Evolutionary conservation across 2,113 vertebrate genomes (phyloP).

Genomic region (Lophura nycthemera): DNA sequence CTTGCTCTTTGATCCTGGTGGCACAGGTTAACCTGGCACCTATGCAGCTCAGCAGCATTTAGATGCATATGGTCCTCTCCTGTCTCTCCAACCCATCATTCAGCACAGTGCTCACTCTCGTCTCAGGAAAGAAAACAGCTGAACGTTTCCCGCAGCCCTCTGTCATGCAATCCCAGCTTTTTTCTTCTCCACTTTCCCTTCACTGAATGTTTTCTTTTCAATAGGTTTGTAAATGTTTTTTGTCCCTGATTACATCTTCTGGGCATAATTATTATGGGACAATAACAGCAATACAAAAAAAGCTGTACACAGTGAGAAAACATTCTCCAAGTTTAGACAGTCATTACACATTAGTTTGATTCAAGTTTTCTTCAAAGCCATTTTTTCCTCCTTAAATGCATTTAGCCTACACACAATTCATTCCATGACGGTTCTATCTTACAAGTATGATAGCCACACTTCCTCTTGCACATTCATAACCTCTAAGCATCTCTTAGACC

Average conservation of each 20-base stretch:
- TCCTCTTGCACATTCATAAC: background rate
- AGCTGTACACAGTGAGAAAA: background rate
- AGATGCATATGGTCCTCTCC: background rate
- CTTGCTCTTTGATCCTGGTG: background rate
- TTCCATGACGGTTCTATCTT: background rate
- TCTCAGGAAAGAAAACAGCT: background rate
- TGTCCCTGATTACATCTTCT: background rate
- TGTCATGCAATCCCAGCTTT: no score
- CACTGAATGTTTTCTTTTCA: background rate
- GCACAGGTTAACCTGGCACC: background rate
- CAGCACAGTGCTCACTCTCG: background rate
- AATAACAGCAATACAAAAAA: background rate
- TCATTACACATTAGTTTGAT: background rate
- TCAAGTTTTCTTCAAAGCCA: background rate
- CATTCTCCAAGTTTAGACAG: background rate
- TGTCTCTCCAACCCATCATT: background rate
- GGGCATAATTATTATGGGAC: background rate
- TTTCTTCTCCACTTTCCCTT: background rate
- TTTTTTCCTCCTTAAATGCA: background rate
- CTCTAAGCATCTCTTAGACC: no score
- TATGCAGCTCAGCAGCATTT: background rate
- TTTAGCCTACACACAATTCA: background rate
- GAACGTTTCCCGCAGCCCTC: background rate
- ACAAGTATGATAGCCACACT: background rate
- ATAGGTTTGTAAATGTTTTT: background rate